phyloP scores from a whole-genome alignment of 2,888 invertebrate species.

The Chirona hameri region DNA sequence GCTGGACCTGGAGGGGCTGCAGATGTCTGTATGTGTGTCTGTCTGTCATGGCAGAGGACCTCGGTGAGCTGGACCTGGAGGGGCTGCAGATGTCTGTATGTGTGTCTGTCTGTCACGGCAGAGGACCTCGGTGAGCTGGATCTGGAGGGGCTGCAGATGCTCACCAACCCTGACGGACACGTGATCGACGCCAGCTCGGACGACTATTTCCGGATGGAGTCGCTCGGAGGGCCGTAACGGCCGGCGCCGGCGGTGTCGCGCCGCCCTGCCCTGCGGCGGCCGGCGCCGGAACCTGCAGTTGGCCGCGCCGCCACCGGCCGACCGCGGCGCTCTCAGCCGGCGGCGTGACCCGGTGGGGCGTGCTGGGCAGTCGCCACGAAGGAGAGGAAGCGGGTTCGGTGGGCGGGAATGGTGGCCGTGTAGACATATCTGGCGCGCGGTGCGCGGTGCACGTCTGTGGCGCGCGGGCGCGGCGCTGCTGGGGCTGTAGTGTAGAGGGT shows the following conservation, averaged over 20 bases:
- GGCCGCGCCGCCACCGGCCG: background rate
- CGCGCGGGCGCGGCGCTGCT: no score
- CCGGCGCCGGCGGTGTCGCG: background rate
- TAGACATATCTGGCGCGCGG: background rate
- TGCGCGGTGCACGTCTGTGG: no score
- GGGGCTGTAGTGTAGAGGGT: no score
- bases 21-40: background rate
- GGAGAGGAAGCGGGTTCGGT: no score
- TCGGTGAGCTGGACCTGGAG: background rate
- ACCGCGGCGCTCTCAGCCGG: background rate
- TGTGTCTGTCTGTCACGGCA: background rate
- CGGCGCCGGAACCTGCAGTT: no score
- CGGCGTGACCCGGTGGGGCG: background rate
- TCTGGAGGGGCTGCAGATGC: background rate
- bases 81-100: background rate
- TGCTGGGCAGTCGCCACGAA: no score
- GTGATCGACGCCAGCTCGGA: background rate
- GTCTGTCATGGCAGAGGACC: background rate
- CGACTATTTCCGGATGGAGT: conserved; percentile 10
- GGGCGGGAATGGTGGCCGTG: background rate
- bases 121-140: background rate
- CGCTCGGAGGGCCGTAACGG: background rate
- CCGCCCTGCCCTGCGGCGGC: background rate
- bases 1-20: no score
- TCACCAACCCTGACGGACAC: background rate